A percentile compares a stretch with the other conserved stretches of the same genome.
phyloP scores from a whole-genome alignment of 2,113 vertebrate genomes.

The Ramphastos sulfuratus region DNA sequence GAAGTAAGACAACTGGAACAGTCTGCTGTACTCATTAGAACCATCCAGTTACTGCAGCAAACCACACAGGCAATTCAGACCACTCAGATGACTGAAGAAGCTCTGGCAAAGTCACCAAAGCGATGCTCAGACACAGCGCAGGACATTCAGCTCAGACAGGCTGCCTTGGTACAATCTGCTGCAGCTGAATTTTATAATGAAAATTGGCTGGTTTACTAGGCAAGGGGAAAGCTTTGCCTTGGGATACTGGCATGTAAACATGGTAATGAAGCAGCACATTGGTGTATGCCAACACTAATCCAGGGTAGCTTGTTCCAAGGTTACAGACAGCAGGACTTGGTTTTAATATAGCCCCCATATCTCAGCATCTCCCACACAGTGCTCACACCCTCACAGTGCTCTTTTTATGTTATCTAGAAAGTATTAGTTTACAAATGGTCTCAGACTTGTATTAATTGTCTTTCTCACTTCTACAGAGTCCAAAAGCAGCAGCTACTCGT shows the following conservation, averaged over 20 bases:
- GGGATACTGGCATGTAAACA: neutral
- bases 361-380: neutral
- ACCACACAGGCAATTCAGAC: neutral
- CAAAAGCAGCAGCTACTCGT: neutral
- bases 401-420: neutral
- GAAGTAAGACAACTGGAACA: neutral
- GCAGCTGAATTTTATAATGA: neutral
- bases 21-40: neutral
- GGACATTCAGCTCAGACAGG: rapidly evolving
- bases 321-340: neutral
- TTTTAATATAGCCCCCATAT: neutral
- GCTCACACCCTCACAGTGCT: neutral
- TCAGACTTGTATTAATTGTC: neutral
- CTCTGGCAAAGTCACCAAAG: neutral
- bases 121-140: neutral
- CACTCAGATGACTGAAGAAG: neutral
- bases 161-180: neutral
- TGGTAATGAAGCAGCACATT: neutral
- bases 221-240: rapidly evolving
- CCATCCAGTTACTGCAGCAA: neutral
- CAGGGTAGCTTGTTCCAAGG: neutral
- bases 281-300: neutral
- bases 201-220: neutral
- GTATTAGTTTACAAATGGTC: neutral
- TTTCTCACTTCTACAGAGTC: neutral